A percentile compares a stretch with the other conserved stretches of the same genome.
Evolutionary conservation across 2,888 invertebrate genomes (phyloP).

Genomic region (Apoderus coryli): DNA sequence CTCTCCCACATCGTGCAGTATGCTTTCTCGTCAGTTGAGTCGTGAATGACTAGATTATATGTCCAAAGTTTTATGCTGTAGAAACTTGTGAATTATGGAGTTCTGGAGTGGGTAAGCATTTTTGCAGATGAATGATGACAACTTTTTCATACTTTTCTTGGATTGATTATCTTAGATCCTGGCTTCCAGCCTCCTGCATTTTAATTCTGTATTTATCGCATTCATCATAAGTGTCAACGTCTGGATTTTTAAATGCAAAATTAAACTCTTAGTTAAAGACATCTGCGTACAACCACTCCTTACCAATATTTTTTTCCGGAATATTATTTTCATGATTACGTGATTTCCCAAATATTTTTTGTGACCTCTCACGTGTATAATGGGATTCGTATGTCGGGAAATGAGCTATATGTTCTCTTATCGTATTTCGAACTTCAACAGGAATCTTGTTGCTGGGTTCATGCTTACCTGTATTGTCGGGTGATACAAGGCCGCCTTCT

Average conservation of each 20-base stretch:
- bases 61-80: constrained; percentile 4
- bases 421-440: constrained; percentile 5
- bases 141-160: constrained; percentile 3
- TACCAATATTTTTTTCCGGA: constrained; percentile 4
- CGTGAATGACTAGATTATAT: constrained; percentile 4
- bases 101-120: constrained; percentile 4
- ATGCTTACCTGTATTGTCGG: constrained; percentile 14
- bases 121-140: constrained; percentile 2
- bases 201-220: constrained; percentile 1
- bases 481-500: constrained; percentile 11
- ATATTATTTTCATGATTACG: constrained; percentile 7
- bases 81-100: constrained; percentile 2
- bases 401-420: constrained; percentile 8
- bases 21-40: neutral
- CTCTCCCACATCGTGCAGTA: constrained; percentile 6
- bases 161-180: neutral
- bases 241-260: constrained; percentile 5
- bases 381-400: constrained; percentile 7
- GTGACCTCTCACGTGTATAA: constrained; percentile 5
- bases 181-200: neutral
- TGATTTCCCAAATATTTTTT: constrained; percentile 8
- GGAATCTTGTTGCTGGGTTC: constrained; percentile 6
- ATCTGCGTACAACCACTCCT: constrained; percentile 1
- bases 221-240: constrained; percentile 1
- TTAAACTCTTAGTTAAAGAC: constrained; percentile 5